Evolutionary conservation across 2,113 vertebrate species (phyloP).

Genomic region (Motacilla tschutschensis): DNA sequence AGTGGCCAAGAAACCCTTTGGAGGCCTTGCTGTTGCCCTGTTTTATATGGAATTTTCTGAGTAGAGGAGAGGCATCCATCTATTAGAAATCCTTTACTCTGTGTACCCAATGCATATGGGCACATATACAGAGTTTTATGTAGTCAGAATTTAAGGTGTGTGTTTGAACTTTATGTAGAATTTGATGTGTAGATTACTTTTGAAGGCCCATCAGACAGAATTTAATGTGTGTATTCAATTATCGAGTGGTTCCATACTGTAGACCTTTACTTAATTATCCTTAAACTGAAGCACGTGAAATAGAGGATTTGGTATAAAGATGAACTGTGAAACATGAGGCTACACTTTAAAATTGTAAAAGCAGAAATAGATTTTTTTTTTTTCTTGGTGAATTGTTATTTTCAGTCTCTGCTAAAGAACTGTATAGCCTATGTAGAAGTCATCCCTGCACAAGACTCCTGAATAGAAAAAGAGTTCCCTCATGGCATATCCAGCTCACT

Average conservation of each 20-base stretch:
- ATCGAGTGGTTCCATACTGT: not conserved
- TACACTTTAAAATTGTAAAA: not conserved
- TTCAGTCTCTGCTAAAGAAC: not conserved
- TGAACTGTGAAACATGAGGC: not conserved
- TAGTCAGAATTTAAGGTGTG: not conserved
- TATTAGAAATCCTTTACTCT: not conserved
- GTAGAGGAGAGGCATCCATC: not conserved
- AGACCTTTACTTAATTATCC: not conserved
- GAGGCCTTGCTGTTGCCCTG: not conserved
- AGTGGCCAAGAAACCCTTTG: not conserved
- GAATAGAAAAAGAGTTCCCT: not conserved
- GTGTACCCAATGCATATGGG: not conserved
- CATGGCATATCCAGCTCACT: not conserved
- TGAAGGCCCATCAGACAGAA: not conserved
- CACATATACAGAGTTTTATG: not conserved
- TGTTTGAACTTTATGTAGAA: not conserved
- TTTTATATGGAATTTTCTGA: not conserved
- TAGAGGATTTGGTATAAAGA: not conserved
- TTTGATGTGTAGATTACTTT: not conserved
- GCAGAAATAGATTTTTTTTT: not conserved
- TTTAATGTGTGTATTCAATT: not conserved
- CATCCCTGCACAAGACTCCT: not conserved
- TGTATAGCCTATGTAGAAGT: not conserved
- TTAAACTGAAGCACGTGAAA: not conserved
- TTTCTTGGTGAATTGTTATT: not conserved